These are phyloP conservation scores for Aurelia coerulea DNA, from an alignment of 30 jellyfish, hydroid and myxozoan species.

Conservation along the genomic window DNA sequence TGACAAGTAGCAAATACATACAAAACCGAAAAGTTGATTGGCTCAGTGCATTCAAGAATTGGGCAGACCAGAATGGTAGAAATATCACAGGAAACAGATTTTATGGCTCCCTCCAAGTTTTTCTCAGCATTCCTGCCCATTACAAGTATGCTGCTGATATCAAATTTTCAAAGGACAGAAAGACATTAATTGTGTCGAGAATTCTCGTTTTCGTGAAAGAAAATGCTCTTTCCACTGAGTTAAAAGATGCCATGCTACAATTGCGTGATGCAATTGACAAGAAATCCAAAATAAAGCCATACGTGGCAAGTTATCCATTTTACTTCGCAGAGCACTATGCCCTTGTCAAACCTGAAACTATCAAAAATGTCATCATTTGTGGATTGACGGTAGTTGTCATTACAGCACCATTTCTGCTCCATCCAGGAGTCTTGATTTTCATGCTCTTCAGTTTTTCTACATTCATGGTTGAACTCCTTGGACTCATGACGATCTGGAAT, in stretches of 20 bases:
- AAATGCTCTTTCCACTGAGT: too few relatives aligned
- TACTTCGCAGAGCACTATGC: slow-evolving; percentile 56
- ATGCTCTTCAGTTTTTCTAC: slow-evolving; percentile 67
- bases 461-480: slow-evolving; percentile 75
- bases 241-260: slow-evolving; percentile 28
- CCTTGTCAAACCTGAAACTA: slow-evolving; percentile 62
- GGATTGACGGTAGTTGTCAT: slow-evolving; percentile 71
- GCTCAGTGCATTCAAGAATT: slow-evolving; percentile 39
- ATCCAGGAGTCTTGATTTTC: slow-evolving; percentile 74
- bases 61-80: slow-evolving; percentile 15
- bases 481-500: slow-evolving; percentile 67
- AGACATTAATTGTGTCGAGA: slow-evolving; percentile 17
- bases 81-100: slow-evolving; percentile 14
- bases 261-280: slow-evolving; percentile 20
- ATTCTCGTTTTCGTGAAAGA: slow-evolving; percentile 19
- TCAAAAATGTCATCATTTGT: slow-evolving; percentile 53
- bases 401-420: slow-evolving; percentile 75
- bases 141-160: slow-evolving; percentile 11
- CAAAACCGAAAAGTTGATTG: slow-evolving; percentile 25
- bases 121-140: slow-evolving; percentile 22
- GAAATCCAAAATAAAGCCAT: slow-evolving; percentile 1
- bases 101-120: slow-evolving; percentile 7
- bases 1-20: slow-evolving; percentile 2
- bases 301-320: slow-evolving; percentile 23
- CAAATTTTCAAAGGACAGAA: background rate